Evolutionary conservation across 2,888 invertebrate genomes (phyloP).

Genomic region (Cephus runcator): DNA sequence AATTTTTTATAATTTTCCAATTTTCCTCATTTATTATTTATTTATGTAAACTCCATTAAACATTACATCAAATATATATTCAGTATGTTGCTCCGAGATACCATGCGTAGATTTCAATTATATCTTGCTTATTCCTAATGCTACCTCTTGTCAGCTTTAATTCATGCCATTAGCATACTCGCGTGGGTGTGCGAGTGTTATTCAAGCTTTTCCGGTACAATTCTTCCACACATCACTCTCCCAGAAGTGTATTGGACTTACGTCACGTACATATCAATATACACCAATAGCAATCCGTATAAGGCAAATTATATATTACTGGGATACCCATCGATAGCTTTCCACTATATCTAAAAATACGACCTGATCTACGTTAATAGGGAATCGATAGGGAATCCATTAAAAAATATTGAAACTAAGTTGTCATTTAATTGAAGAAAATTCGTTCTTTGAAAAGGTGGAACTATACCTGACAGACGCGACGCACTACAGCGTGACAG

Average conservation of each 20-base stretch:
- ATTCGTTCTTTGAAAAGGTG: background rate
- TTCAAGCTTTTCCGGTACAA: background rate
- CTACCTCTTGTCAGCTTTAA: background rate
- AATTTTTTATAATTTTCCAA: too few species aligned
- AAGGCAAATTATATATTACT: background rate
- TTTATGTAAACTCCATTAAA: background rate
- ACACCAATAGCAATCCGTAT: background rate
- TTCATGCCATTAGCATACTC: background rate
- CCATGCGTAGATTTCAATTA: background rate
- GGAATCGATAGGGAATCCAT: background rate
- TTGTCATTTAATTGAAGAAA: background rate
- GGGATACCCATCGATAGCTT: too few species aligned
- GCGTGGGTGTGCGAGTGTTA: background rate
- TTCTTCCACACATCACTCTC: background rate
- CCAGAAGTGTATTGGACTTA: background rate
- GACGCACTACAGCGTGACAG: background rate
- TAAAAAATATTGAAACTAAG: background rate
- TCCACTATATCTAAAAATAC: background rate
- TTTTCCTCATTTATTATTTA: too few species aligned
- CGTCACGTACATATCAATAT: background rate
- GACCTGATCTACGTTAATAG: background rate
- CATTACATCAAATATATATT: background rate
- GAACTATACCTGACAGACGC: background rate
- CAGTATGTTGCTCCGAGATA: background rate
- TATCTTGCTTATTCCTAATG: background rate